phyloP scores from a whole-genome alignment of 1,140 invertebrate species.

The Drosophila mauritiana region DNA sequence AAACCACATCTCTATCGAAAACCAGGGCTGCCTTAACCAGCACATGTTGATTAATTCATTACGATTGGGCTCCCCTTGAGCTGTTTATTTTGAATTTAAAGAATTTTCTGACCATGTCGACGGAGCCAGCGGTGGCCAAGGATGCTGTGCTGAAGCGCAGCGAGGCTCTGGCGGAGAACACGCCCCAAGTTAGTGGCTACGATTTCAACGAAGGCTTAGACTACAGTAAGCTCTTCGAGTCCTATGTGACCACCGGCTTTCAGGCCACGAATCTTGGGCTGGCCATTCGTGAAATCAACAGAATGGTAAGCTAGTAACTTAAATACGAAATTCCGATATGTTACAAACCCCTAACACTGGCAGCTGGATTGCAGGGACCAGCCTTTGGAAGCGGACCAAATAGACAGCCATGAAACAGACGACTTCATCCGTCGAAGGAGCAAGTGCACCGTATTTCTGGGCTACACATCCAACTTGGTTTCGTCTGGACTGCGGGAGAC shows the following conservation, averaged over 20 bases:
- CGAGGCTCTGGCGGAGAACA: constrained; percentile 87
- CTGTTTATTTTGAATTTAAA: constrained; percentile 42
- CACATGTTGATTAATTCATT: constrained; percentile 46
- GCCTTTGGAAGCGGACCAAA: constrained; percentile 88
- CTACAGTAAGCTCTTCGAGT: constrained; percentile 93
- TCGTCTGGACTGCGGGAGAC: constrained; percentile 97
- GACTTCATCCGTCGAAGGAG: constrained; percentile 91
- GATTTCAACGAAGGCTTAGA: constrained; percentile 97
- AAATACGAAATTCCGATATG: neutral
- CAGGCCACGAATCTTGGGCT: constrained; percentile 98
- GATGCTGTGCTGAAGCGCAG: constrained; percentile 89
- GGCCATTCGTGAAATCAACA: constrained; percentile 95
- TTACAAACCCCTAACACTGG: constrained; percentile 31
- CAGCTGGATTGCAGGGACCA: constrained; percentile 87
- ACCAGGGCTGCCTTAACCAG: constrained; percentile 1
- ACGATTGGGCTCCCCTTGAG: constrained; percentile 2
- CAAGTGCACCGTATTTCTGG: constrained; percentile 98
- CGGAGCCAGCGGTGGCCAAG: constrained; percentile 86
- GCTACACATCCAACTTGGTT: constrained; percentile 99
- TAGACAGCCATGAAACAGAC: constrained; percentile 90
- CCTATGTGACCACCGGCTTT: constrained; percentile 94
- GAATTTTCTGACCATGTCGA: constrained; percentile 52
- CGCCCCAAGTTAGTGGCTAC: constrained; percentile 90
- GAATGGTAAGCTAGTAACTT: constrained; percentile 89
- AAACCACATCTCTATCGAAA: constrained; percentile 2